Evolutionary conservation across 2,888 invertebrate genomes (phyloP), one percentile per base, ranked within the genome.

Genomic region (Ashinkailepas kermadecensis): DNA sequence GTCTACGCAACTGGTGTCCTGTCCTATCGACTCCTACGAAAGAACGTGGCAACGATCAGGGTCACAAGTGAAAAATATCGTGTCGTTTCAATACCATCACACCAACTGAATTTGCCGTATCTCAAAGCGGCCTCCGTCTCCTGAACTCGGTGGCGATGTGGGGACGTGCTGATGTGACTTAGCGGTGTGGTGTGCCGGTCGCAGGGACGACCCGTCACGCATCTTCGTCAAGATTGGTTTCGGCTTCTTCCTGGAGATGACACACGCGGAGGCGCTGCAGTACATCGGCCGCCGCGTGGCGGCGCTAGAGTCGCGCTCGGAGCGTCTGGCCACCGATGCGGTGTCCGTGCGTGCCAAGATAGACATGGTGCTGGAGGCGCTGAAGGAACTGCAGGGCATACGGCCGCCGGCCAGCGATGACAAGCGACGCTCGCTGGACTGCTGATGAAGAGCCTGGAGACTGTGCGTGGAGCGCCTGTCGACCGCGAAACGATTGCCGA

Each of bases 321-420:
- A 90, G 39, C 90, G 91, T 83, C 86, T 94, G 8, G 89, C 91
- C 8, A 90, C 91, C 59, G 91, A 93, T 86, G 91, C 92, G 83
- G 90, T 92, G 0, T 90, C 90, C 84, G 92, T 92, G 0, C 93
- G 93, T 85, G 92, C 94, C 0, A 92, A 94, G 85, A 94, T 95
- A 81, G 94, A 94, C 86, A 87, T 94, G 82, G 92, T 93, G 84
- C 87, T 95, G 39, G 89, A 94, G 86, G 92, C 92, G 70, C 90
- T 94, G 56, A 89, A 89, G 58, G 91, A 92, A 85, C 86, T 92
- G 25, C 90, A 91, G 25, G 81, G 70, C 23, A 59, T 82, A 18
- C 21, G 18, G 70, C 81, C 12, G 23, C 4, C 67, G 10, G 78
- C 10, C 70, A 25, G 25, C 57, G 21, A 21, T 7, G 64, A 21